Evolutionary conservation across 2,113 vertebrate genomes (phyloP).

Genomic region (Varanus salvator): DNA sequence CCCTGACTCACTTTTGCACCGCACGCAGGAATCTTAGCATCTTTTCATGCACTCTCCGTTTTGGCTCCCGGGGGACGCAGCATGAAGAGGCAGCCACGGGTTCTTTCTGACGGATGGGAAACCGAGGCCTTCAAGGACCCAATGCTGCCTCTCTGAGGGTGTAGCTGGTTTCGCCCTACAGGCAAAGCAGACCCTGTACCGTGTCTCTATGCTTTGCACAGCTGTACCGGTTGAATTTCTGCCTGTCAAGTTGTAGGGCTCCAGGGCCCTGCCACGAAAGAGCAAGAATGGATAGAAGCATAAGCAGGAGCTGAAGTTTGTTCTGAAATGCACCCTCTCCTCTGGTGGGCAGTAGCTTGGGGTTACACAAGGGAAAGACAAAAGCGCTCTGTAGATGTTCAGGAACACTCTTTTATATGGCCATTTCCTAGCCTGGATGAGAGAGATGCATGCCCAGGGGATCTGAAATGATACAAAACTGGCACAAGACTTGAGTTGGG

Average conservation of each 20-base stretch:
- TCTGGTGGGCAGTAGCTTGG: not conserved
- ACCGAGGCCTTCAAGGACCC: not conserved
- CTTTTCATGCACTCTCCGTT: slow-evolving; percentile 4
- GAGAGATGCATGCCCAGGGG: too few relatives aligned
- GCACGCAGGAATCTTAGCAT: not conserved
- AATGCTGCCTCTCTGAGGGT: too few relatives aligned
- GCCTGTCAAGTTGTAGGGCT: not conserved
- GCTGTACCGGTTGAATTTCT: not conserved
- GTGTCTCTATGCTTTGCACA: not conserved
- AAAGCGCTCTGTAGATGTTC: not conserved
- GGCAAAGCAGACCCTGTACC: not conserved
- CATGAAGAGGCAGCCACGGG: not conserved
- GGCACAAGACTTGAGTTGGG: not conserved
- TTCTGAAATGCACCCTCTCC: not conserved
- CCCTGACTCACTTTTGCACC: not conserved
- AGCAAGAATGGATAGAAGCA: too few relatives aligned
- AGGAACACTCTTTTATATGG: not conserved
- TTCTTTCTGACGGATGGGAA: slow-evolving; percentile 7
- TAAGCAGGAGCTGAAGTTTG: too few relatives aligned
- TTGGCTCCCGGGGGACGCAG: not conserved
- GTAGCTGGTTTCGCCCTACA: too few relatives aligned
- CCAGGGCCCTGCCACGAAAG: not conserved
- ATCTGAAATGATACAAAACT: too few relatives aligned
- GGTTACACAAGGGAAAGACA: not conserved
- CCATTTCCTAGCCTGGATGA: not conserved